These are phyloP conservation scores for Phenacoccus solenopsis DNA, from an alignment of 1,140 invertebrate species.

Conservation along the genomic window DNA sequence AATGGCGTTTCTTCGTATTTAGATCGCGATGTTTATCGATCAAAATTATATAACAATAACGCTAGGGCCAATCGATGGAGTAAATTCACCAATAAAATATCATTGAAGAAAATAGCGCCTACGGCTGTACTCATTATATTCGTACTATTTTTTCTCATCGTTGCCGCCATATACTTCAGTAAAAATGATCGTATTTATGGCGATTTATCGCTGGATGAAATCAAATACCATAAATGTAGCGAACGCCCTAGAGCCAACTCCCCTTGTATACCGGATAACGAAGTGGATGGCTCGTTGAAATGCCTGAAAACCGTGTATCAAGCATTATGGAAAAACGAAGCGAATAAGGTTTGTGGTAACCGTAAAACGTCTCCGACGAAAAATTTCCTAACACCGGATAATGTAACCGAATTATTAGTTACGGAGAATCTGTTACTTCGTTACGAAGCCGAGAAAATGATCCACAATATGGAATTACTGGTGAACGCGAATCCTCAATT, in stretches of 20 bases:
- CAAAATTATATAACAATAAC: background rate
- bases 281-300: background rate
- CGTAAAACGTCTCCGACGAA: background rate
- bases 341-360: background rate
- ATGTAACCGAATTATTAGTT: background rate
- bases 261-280: background rate
- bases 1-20: background rate
- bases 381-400: background rate
- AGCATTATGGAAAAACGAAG: background rate
- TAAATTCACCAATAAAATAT: background rate
- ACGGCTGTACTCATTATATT: background rate
- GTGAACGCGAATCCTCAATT: background rate
- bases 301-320: background rate
- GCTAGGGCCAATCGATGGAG: background rate
- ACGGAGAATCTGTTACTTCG: background rate
- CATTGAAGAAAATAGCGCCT: background rate
- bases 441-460: background rate
- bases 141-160: background rate
- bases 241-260: background rate
- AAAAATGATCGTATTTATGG: background rate
- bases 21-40: background rate
- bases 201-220: background rate
- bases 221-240: background rate
- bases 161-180: background rate
- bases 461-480: background rate